A percentile compares a stretch with the other conserved stretches of the same genome.
Conservation (phyloP, 2,797 vertebrate species). For the Anguilla pacifica region DNA sequence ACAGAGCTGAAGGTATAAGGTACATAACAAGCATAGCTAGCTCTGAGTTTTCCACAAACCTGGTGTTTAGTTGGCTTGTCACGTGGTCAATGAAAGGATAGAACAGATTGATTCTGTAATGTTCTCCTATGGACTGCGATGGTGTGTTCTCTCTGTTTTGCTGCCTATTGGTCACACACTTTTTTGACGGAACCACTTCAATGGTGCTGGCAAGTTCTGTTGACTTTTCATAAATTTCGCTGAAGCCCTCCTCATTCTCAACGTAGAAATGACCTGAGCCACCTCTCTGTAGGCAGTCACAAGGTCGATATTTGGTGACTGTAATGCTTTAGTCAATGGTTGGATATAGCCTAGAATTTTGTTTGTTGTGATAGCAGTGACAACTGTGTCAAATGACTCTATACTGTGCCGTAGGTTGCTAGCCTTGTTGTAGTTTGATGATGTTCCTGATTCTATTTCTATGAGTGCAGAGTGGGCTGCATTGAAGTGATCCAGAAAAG, state of each 20-base stretch:
- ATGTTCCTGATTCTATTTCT: conserved; percentile 27
- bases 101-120: neutral
- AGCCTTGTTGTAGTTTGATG: neutral
- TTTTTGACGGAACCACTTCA: neutral
- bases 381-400: conserved; percentile 9
- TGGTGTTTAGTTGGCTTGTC: neutral
- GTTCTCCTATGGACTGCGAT: neutral
- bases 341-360: conserved; percentile 15
- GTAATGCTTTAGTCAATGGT: neutral
- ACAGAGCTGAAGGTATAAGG: neutral
- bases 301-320: conserved; percentile 14
- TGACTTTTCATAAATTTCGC: conserved; percentile 3
- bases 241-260: conserved; percentile 22
- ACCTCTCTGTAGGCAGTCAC: neutral
- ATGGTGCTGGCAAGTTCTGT: neutral
- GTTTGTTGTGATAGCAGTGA: conserved; percentile 6
- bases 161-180: neutral
- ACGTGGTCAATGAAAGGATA: neutral
- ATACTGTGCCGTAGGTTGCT: conserved; percentile 6
- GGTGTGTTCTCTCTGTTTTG: neutral
- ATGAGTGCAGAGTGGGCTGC: conserved; percentile 11
- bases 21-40: neutral
- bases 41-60: neutral
- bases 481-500: conserved; percentile 20
- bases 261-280: conserved; percentile 16